phyloP scores from a whole-genome alignment of 2,888 invertebrate genomes.

The Caenorhabditis uteleia region DNA sequence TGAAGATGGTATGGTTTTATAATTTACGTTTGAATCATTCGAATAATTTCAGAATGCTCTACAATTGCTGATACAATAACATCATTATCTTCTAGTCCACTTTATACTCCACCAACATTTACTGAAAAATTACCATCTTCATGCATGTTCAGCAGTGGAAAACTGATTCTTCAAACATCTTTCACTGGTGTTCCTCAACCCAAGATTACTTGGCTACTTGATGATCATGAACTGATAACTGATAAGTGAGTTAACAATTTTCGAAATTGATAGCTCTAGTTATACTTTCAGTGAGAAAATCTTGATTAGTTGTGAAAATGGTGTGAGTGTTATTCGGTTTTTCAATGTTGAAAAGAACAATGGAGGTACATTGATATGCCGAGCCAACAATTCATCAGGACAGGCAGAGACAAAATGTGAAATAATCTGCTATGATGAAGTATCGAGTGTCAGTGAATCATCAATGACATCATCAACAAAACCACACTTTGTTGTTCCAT shows the following conservation, averaged over 20 bases:
- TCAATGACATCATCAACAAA: slow-evolving; percentile 19
- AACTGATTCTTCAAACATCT: slow-evolving; percentile 32
- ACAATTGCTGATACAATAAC: slow-evolving; percentile 58
- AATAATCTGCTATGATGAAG: slow-evolving; percentile 26
- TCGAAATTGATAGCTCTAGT: not conserved
- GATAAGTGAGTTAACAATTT: slow-evolving; percentile 26
- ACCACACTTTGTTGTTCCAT: slow-evolving; percentile 31
- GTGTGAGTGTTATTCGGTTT: slow-evolving; percentile 40
- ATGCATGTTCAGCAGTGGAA: slow-evolving; percentile 32
- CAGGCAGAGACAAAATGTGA: slow-evolving; percentile 25
- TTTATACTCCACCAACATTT: slow-evolving; percentile 57
- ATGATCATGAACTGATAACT: slow-evolving; percentile 41
- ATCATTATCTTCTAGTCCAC: slow-evolving; percentile 47
- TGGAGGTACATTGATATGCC: slow-evolving; percentile 40
- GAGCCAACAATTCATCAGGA: slow-evolving; percentile 50
- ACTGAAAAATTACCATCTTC: slow-evolving; percentile 18
- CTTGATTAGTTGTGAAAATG: slow-evolving; percentile 53
- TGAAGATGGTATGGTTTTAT: slow-evolving; percentile 40
- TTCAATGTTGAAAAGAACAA: slow-evolving; percentile 25
- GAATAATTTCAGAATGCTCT: slow-evolving; percentile 51
- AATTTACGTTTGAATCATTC: not conserved
- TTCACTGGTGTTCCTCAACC: slow-evolving; percentile 59
- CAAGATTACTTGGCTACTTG: slow-evolving; percentile 50
- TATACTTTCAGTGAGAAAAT: slow-evolving; percentile 35
- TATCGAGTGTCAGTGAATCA: slow-evolving; percentile 29